These are phyloP conservation scores for Diarsia mendica DNA, from an alignment of 2,888 invertebrate species.

Conservation along the genomic window DNA sequence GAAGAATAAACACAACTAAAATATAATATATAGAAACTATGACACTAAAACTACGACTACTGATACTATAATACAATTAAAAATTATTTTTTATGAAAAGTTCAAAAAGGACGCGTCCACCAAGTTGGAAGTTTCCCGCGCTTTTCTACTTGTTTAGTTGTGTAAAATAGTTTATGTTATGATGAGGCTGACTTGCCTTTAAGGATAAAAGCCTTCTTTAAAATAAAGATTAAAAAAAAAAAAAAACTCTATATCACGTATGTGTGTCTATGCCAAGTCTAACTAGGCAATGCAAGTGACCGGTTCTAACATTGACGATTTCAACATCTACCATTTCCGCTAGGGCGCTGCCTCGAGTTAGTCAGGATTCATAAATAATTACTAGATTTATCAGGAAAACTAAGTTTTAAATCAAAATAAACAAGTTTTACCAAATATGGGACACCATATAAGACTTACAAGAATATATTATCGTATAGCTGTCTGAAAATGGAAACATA, in stretches of 20 bases:
- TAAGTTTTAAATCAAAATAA: constrained; percentile 23
- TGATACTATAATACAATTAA: too few species aligned
- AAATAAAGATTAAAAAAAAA: too few species aligned
- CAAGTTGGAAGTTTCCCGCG: too few species aligned
- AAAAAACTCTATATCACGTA: neutral
- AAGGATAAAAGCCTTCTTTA: too few species aligned
- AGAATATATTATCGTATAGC: constrained; percentile 9
- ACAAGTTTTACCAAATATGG: constrained; percentile 8
- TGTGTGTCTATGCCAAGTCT: constrained; percentile 51
- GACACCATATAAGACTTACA: constrained; percentile 3
- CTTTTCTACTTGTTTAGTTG: too few species aligned
- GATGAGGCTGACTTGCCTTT: too few species aligned
- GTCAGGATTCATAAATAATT: constrained; percentile 46
- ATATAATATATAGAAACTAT: too few species aligned
- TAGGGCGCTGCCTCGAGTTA: constrained; percentile 6
- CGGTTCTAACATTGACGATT: constrained; percentile 38
- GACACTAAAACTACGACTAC: too few species aligned
- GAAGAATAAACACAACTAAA: too few species aligned
- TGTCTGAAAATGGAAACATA: neutral
- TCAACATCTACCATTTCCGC: constrained; percentile 58
- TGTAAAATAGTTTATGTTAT: too few species aligned
- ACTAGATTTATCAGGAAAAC: constrained; percentile 24
- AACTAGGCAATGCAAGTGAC: constrained; percentile 23
- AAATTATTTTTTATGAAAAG: too few species aligned
- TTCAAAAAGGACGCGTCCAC: too few species aligned